Conservation (phyloP, 2,113 vertebrate species). For the Sitta europaea region DNA sequence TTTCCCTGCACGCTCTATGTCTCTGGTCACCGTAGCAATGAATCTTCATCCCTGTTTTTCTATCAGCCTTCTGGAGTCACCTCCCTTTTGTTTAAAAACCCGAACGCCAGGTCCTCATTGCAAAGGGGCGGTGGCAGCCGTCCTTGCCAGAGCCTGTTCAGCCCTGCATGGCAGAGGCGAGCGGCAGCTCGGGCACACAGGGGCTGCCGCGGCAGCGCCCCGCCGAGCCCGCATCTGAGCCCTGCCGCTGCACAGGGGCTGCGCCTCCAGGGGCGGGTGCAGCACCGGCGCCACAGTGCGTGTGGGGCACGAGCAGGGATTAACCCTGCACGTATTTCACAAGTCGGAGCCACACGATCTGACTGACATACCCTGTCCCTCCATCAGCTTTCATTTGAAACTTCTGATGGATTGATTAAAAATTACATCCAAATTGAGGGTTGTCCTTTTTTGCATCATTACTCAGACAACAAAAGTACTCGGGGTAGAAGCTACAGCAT, state of each 20-base stretch:
- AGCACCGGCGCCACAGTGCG: too few relatives aligned
- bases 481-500: neutral
- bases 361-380: neutral
- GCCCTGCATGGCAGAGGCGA: rapidly evolving
- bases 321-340: rapidly evolving
- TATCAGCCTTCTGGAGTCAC: neutral
- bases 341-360: rapidly evolving
- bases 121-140: neutral
- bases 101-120: neutral
- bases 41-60: neutral
- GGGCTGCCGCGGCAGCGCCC: too few relatives aligned
- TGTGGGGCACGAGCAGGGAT: neutral
- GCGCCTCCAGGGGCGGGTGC: too few relatives aligned
- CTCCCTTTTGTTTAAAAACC: neutral
- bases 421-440: neutral
- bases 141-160: rapidly evolving
- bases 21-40: neutral
- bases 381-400: neutral
- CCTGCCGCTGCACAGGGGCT: too few relatives aligned
- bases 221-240: too few relatives aligned
- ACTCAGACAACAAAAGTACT: neutral
- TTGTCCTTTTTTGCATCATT: neutral
- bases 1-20: neutral
- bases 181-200: neutral
- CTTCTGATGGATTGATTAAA: neutral